Evolutionary conservation across 2,888 invertebrate species (phyloP).

Genomic region (Ochropacha duplaris): DNA sequence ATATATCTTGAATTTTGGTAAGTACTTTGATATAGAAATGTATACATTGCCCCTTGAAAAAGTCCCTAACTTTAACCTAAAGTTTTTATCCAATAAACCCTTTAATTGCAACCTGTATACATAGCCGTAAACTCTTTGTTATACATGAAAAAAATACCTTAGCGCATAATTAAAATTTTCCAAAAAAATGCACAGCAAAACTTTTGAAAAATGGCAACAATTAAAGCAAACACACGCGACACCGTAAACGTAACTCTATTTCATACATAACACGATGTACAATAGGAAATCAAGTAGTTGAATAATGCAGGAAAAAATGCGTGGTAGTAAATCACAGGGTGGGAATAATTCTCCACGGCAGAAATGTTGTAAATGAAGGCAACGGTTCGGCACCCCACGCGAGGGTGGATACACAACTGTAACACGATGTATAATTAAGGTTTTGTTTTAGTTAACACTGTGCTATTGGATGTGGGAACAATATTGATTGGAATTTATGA

Average conservation of each 20-base stretch:
- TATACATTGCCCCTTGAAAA: no score
- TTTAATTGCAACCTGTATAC: no score
- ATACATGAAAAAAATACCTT: background rate
- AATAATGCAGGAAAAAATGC: slow-evolving; percentile 61
- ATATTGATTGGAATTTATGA: slow-evolving; percentile 7
- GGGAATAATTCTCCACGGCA: slow-evolving; percentile 63
- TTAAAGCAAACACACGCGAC: background rate
- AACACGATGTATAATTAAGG: slow-evolving; percentile 19
- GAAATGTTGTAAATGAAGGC: slow-evolving; percentile 25
- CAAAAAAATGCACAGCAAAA: background rate
- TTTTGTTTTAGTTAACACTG: slow-evolving; percentile 18
- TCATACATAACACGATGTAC: slow-evolving; percentile 13
- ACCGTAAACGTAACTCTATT: slow-evolving; percentile 21
- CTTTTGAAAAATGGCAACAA: background rate
- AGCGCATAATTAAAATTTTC: background rate
- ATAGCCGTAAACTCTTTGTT: background rate
- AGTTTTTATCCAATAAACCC: no score
- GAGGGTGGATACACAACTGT: slow-evolving; percentile 15
- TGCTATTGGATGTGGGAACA: background rate
- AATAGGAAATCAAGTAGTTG: slow-evolving; percentile 19
- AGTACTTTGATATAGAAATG: no score
- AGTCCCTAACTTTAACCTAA: no score
- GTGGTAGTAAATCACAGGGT: slow-evolving; percentile 62
- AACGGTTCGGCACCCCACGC: slow-evolving; percentile 6
- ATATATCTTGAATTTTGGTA: no score